Base-by-base conservation (phyloP, 1,140 invertebrate genomes). In the Leptinotarsa texana region DNA sequence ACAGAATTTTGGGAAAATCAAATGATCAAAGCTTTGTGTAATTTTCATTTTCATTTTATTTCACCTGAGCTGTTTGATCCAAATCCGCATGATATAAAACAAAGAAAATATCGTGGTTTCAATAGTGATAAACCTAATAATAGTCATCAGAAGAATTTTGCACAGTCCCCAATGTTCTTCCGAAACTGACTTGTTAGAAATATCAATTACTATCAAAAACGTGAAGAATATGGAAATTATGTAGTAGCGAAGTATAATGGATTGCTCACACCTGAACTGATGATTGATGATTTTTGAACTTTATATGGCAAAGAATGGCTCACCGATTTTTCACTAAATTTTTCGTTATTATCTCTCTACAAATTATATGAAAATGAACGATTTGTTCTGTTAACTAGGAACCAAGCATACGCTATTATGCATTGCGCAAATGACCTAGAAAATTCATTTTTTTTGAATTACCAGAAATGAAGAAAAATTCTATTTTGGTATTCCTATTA, bases 151-250 rank as follows among this genome's bases (percentile, higher is more conserved):
- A 13, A 6, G 18, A 63, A 63, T 63, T 21, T 21, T 63, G 22
- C 13, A 63, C 13, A 13, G 18, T 63, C 63, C 18, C 24, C 63
- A 61, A 61, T 13, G 18, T 48, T 73, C 33, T 62, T 65, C 24
- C 17, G 65, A 47, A 73, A 73, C 17, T 63, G 72, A 6, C 72
- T 73, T 6, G 72, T 73, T 15, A 66, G 47, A 48, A 66, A 73
- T 66, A 48, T 42, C 11, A 63, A 66, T 42, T 73, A 73, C 48
- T 73, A 73, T 66, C 11, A 65, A 18, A 65, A 18, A 42, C 18
- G n/a, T 42, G 18, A 15, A 18, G 72, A 73, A 42, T 65, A 65
- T 18, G 63, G 72, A 18, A 66, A 73, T 48, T 73, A 73, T 73
- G 47, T 66, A 11, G 72, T 73, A 17, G 72, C 62, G 3, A 63